A percentile compares a stretch with the other conserved stretches of the same genome.
Evolutionary conservation across 2,888 invertebrate species (phyloP).

Genomic region (Mesorhabditis sp.): DNA sequence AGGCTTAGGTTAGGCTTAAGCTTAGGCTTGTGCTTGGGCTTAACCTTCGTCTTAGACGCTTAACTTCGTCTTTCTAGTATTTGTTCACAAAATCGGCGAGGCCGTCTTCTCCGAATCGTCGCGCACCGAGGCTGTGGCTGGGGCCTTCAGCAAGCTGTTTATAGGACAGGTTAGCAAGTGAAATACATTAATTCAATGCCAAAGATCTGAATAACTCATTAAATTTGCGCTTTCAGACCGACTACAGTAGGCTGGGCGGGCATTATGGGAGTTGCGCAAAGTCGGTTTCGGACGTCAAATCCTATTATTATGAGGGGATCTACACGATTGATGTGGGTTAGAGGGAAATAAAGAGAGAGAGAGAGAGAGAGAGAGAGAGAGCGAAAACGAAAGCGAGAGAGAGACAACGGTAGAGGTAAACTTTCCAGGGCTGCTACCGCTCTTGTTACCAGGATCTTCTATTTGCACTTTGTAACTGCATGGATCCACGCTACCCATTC

Average conservation of each 20-base stretch:
- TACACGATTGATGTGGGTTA: conserved; percentile 39
- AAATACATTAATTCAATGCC: neutral
- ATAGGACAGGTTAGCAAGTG: neutral
- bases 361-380: no score
- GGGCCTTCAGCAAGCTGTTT: neutral
- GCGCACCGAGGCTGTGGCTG: conserved; percentile 27
- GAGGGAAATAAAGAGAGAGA: neutral
- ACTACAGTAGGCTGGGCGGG: conserved; percentile 33
- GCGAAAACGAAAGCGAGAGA: neutral
- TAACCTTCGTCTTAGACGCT: no score
- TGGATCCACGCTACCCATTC: conserved; percentile 42
- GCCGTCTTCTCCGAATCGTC: conserved; percentile 38
- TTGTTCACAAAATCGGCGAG: conserved; percentile 30
- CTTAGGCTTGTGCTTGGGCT: no score
- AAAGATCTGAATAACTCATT: no score
- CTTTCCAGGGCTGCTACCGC: conserved; percentile 36
- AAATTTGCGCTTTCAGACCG: conserved; percentile 17
- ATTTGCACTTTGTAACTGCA: conserved; percentile 28
- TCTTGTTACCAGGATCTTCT: conserved; percentile 42
- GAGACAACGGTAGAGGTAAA: neutral
- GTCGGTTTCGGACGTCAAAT: conserved; percentile 27
- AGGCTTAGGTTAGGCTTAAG: neutral
- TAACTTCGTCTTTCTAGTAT: conserved; percentile 20
- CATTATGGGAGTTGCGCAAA: conserved; percentile 37
- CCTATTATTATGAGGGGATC: conserved; percentile 36